phyloP scores from a whole-genome alignment of 2,113 vertebrate species.

The Oncorhynchus keta region DNA sequence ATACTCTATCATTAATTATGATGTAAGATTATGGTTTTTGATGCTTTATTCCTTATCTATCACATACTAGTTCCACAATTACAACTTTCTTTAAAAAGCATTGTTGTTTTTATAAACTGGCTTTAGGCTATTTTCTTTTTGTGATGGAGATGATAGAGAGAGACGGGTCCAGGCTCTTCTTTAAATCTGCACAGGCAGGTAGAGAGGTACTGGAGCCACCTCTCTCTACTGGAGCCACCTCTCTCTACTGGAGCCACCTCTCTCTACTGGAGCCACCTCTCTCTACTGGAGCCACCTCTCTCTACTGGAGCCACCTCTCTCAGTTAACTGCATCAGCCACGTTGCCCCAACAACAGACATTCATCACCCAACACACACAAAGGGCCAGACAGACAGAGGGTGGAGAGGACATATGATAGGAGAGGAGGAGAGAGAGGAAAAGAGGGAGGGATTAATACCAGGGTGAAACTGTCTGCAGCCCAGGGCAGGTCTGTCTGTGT shows the following conservation, averaged over 20 bases:
- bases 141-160: not conserved
- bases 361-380: not conserved
- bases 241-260: too few species aligned
- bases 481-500: not conserved
- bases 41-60: too few species aligned
- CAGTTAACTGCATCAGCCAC: not conserved
- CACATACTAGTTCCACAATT: too few species aligned
- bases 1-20: not conserved
- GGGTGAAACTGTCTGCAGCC: not conserved
- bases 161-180: not conserved
- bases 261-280: too few species aligned
- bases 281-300: too few species aligned
- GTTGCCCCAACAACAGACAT: not conserved
- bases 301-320: not conserved
- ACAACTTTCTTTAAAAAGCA: not conserved
- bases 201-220: not conserved
- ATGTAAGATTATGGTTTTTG: not conserved
- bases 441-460: not conserved
- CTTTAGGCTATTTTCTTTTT: not conserved
- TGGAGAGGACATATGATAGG: not conserved
- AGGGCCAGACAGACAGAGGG: not conserved
- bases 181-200: not conserved
- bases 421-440: not conserved
- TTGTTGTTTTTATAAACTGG: not conserved
- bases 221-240: too few species aligned